Evolutionary conservation across 2,113 vertebrate genomes (phyloP), one percentile per base, ranked within the genome.

Genomic region (Empidonax alnorum): DNA sequence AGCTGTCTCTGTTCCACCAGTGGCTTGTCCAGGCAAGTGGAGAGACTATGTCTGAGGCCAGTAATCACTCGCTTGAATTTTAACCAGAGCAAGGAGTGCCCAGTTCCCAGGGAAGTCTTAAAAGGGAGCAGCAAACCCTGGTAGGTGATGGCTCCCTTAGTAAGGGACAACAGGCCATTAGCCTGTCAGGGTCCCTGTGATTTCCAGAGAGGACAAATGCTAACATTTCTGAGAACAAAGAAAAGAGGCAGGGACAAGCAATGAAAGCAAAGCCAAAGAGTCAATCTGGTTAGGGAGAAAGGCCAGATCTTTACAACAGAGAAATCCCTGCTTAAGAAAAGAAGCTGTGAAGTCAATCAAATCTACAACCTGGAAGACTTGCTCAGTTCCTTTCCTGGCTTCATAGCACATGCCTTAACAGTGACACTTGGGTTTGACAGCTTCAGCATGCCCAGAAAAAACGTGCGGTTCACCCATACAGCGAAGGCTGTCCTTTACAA

Each of bases 21-120:
- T 15, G 74, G 53, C 85, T 62, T 90, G 76, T 74, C 73, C 79
- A 89, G 72, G n/a, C 59, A 94, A 92, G 89, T 5, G 41, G 46
- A 41, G 41, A 90, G 41, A 67, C 49, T 47, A 18, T 1, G 1
- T 55, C 30, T 65, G 58, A 76, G 46, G 49, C 37, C n/a, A 88
- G 55, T 14, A 73, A 88, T 69, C 82, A 46, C 55, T 85, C 37
- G 30, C 50, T 72, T 74, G 37, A 62, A 86, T 65, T 93, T 72
- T 44, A 66, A 53, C 33, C 50, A 84, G n/a, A 66, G 55, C 42
- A 83, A 85, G 75, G 66, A 87, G 52, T 21, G 37, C 53, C 67
- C n/a, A 12, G 7, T 41, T 79, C 35, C 65, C 27, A 62, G 12
- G 33, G 42, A 42, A 63, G 50, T 37, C 78, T 85, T 78, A 76